Conservation (phyloP, 2,113 vertebrate genomes). For the Chunga burmeisteri region DNA sequence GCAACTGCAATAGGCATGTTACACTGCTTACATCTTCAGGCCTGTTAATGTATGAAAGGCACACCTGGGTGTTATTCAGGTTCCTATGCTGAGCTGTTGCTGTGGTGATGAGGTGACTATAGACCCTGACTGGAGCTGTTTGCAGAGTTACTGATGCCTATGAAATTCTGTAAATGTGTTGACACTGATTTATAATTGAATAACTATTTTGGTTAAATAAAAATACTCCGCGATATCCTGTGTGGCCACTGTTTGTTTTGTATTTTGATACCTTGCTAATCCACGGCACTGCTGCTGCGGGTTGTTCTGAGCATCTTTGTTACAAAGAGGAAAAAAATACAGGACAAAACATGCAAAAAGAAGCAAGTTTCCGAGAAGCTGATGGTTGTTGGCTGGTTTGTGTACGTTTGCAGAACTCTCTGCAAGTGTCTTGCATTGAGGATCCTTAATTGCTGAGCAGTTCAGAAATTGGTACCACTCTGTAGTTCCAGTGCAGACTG, state of each 20-base stretch:
- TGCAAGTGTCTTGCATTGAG: not conserved
- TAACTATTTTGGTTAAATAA: slow-evolving; percentile 77
- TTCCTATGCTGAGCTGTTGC: not conserved
- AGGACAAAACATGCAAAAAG: not conserved
- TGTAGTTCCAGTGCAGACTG: not conserved
- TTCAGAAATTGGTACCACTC: not conserved
- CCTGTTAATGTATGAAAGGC: not conserved
- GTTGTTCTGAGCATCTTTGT: not conserved
- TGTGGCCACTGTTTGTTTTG: not conserved
- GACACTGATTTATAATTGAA: slow-evolving; percentile 52
- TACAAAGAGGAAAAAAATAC: not conserved
- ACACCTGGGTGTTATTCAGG: not conserved
- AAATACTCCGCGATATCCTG: slow-evolving; percentile 22
- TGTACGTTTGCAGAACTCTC: not conserved
- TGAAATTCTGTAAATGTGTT: slow-evolving; percentile 38
- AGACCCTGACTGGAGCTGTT: not conserved
- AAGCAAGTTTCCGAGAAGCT: not conserved
- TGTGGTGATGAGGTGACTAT: not conserved
- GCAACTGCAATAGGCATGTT: not conserved
- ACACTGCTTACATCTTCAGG: not conserved
- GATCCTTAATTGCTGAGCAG: not conserved
- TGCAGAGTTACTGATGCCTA: slow-evolving; percentile 2
- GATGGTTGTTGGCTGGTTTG: not conserved
- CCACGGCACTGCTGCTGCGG: not conserved
- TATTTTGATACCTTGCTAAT: not conserved